phyloP scores from a whole-genome alignment of 1,140 invertebrate species.

The Arion vulgaris region DNA sequence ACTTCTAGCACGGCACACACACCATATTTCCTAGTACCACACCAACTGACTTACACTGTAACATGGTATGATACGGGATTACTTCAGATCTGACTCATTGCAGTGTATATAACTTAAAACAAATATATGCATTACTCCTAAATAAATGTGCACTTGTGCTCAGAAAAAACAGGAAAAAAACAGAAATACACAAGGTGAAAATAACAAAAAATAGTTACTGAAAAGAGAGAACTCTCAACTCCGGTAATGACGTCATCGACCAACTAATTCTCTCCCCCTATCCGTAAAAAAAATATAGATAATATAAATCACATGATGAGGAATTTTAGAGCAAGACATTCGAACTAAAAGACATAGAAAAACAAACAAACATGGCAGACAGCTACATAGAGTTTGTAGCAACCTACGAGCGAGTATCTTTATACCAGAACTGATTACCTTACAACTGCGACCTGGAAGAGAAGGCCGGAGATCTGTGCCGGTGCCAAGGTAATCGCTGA shows the following conservation, averaged over 20 bases:
- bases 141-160: background rate
- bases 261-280: background rate
- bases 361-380: background rate
- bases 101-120: too few relatives aligned
- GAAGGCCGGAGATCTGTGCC: background rate
- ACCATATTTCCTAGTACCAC: too few relatives aligned
- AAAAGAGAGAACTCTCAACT: background rate
- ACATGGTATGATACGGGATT: too few relatives aligned
- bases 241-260: background rate
- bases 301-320: background rate
- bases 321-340: background rate
- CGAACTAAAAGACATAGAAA: background rate
- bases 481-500: background rate
- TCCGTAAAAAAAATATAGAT: background rate
- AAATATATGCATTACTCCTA: background rate
- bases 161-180: background rate
- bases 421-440: conserved; percentile 4
- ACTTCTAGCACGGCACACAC: too few relatives aligned
- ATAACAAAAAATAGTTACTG: background rate
- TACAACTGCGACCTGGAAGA: background rate
- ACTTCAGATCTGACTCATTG: too few relatives aligned
- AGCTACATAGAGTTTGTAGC: background rate
- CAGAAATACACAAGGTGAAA: background rate
- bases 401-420: background rate
- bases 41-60: too few relatives aligned